Evolutionary conservation across 2,113 vertebrate species (phyloP), one percentile per base, ranked within the genome.

Genomic region (Oceanodroma tethys): DNA sequence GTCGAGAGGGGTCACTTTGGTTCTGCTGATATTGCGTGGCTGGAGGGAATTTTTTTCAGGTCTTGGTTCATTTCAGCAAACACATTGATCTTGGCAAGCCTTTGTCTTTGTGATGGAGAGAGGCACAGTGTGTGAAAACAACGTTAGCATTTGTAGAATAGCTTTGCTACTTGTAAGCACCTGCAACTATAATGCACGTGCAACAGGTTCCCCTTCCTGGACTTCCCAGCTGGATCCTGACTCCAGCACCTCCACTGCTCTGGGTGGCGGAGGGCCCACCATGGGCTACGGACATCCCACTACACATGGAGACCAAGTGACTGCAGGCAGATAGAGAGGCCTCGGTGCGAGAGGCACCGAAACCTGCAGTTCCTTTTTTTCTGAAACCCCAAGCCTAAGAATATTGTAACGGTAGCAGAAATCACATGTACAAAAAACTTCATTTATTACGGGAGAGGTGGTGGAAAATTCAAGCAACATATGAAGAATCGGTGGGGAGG

Each of bases 151-250:
- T 89, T 93, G 43, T 52, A 85, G 73, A 91, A 85, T 13, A 68
- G 34, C 58, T 86, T 80, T 90, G 45, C n/a, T 84, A 42, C 60
- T 74, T 65, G 30, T 0, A 0, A 87, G 42, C 58, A 70, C 32
- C 55, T 62, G 50, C 0, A 0, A 29, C 34, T 52, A 1, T 6
- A 71, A 43, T 2, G 14, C 29, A 19, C 0, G 1, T 43, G 27
- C 27, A 85, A 53, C 36, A 65, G 30, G 18, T 15, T 89, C 15
- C 19, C 7, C 18, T 68, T 75, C 30, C 30, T 9, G 23, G 34
- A 30, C 34, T 84, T 89, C 72, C 68, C 52, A 34, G 26, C 9
- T 52, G 43, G 17, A 63, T 62, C 42, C 72, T 43, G 52, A 34
- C 16, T 55, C 23, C 86, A 83, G 27, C n/a, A 70, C 1, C 20